Conservation (phyloP, 2,797 vertebrate species). For the Anas bahamensis region DNA sequence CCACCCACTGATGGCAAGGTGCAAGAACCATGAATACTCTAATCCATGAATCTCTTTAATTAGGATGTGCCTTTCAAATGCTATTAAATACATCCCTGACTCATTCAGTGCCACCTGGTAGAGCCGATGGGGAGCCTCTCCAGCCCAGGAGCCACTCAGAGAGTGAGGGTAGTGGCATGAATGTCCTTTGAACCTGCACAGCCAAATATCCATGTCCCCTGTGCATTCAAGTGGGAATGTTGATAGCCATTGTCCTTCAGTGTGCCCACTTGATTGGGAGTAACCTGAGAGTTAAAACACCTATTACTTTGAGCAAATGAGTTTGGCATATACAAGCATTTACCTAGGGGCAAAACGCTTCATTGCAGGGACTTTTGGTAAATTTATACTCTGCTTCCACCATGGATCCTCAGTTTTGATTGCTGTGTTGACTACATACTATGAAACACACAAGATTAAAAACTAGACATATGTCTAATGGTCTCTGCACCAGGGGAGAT, state of each 20-base stretch:
- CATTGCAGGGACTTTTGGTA: not conserved
- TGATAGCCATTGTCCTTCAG: fast-evolving
- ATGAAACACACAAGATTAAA: not conserved
- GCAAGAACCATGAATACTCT: not conserved
- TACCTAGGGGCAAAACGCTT: not conserved
- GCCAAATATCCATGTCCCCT: not conserved
- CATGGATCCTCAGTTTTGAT: not conserved
- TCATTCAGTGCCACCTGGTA: not conserved
- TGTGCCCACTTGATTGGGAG: not conserved
- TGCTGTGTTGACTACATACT: not conserved
- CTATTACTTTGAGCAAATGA: not conserved
- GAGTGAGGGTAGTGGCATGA: not conserved
- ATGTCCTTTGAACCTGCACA: fast-evolving
- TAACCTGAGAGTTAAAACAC: not conserved
- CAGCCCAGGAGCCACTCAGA: not conserved
- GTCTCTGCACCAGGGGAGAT: not conserved
- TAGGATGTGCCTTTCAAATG: not conserved
- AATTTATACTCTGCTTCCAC: not conserved
- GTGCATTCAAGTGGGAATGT: not conserved
- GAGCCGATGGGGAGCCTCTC: not conserved
- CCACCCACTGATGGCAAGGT: not conserved
- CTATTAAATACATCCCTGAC: not conserved
- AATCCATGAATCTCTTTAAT: not conserved
- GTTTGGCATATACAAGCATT: not conserved
- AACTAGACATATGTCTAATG: not conserved